phyloP scores from a whole-genome alignment of 2,888 invertebrate genomes.

The Lydus trimaculatus region DNA sequence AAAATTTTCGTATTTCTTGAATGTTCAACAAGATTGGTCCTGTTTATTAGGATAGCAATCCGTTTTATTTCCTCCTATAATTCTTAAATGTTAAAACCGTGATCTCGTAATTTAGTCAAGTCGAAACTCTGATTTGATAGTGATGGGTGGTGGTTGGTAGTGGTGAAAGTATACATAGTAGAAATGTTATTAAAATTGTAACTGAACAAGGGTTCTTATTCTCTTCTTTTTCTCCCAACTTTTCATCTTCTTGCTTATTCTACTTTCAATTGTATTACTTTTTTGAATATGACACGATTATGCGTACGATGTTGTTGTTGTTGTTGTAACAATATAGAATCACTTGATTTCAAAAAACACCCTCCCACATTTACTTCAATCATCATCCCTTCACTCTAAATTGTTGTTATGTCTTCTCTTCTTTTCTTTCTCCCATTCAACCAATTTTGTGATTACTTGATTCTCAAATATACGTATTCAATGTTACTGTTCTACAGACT shows the following conservation, averaged over 20 bases:
- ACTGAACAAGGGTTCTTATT: constrained; percentile 47
- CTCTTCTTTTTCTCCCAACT: constrained; percentile 2
- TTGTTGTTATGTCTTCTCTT: background rate
- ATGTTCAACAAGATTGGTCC: constrained; percentile 62
- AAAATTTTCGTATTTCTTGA: constrained; percentile 35
- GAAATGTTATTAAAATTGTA: constrained; percentile 47
- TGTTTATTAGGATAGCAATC: constrained; percentile 62
- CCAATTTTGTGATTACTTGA: constrained; percentile 60
- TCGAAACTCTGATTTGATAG: background rate
- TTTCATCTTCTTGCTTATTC: background rate
- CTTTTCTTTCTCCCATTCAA: constrained; percentile 31
- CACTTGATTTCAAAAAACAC: constrained; percentile 13
- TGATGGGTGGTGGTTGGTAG: background rate
- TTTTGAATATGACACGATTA: constrained; percentile 59
- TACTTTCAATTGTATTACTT: constrained; percentile 26
- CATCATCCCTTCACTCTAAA: background rate
- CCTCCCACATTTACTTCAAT: constrained; percentile 12
- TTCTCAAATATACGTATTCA: constrained; percentile 50
- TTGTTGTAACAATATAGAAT: background rate
- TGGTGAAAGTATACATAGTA: constrained; percentile 15
- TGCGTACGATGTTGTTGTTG: constrained; percentile 48
- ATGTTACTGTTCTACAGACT: constrained; percentile 45
- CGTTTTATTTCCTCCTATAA: constrained; percentile 61
- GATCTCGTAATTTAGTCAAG: constrained; percentile 39
- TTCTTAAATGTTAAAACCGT: constrained; percentile 47